Evolutionary conservation across 2,888 invertebrate species (phyloP), one percentile per base, ranked within the genome.

Genomic region (Coleophora deauratella): DNA sequence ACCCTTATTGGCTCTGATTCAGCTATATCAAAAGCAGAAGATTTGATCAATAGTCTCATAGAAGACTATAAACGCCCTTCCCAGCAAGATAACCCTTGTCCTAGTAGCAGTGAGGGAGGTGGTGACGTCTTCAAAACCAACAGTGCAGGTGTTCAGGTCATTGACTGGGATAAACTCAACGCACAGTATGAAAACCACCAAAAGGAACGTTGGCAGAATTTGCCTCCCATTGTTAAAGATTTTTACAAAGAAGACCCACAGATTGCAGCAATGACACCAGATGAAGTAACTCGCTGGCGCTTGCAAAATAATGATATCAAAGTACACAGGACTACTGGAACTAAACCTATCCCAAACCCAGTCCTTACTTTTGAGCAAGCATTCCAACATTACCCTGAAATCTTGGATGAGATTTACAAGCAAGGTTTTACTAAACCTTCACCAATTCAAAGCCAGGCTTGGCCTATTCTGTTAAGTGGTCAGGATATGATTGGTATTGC

Each of bases 401-500:
- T 98, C 40, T 63, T 98, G 48, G 80, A 77, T 1, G 94, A 96
- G 82, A 93, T 98, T 37, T 67, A 86, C 37, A 93, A 93, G 52
- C 94, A 93, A 55, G 91, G 90, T 0, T 98, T 98, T 66, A 71
- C 72, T 14, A 89, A 88, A 46, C 98, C 98, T 0, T 93, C 96
- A 1, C 98, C 98, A 0, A 97, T 98, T 58, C 96, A 98, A 74
- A 86, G 91, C 44, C 97, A 98, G 78, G 93, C 96, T 0, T 99
- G 98, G 98, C 98, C 99, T 1, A 88, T 98, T 46, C 84, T 98
- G 0, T 77, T 99, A 33, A 90, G 91, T 59, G 99, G 99, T 0
- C 90, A 93, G 61, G 98, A 99, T 76, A 77, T 98, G 67, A 98
- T 99, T 68, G 98, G 98, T 6, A 98, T 99, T 51, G 98, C 98